Percentiles rank a stretch among this genome's conserved stretches.
Conservation (phyloP, 2,888 invertebrate genomes). For the Digitonthophagus gazella region DNA sequence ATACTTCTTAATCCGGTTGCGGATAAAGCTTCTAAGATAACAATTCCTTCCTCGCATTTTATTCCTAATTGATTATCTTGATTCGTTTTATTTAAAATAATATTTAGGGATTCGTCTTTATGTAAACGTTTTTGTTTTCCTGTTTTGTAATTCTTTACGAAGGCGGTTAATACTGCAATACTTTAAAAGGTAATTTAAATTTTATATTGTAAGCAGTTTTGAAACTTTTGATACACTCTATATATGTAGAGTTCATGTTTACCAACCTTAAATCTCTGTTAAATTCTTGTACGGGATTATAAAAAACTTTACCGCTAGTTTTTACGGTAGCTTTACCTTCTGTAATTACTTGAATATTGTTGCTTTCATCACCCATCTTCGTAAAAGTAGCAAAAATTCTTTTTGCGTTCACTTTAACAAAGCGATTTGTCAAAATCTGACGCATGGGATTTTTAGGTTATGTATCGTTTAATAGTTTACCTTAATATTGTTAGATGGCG, state of each 20-base stretch:
- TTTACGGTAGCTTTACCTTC: conserved; percentile 81
- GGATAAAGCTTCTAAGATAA: conserved; percentile 88
- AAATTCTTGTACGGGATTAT: conserved; percentile 98
- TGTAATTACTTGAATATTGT: conserved; percentile 50
- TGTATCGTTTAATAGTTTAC: neutral
- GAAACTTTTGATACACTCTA: too few species aligned
- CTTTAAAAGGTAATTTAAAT: too few species aligned
- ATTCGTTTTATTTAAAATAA: conserved; percentile 17
- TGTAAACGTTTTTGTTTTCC: conserved; percentile 38
- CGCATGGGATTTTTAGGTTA: neutral
- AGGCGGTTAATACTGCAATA: conserved; percentile 70
- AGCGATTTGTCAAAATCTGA: neutral
- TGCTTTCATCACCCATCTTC: neutral
- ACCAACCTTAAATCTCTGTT: conserved; percentile 84
- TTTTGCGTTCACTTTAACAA: neutral
- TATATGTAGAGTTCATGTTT: too few species aligned
- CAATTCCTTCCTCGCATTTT: conserved; percentile 55
- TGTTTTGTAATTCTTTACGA: conserved; percentile 55
- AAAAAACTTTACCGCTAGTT: conserved; percentile 82
- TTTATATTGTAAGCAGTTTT: too few species aligned
- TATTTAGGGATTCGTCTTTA: conserved; percentile 20
- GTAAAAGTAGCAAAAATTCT: neutral
- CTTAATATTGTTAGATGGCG: neutral
- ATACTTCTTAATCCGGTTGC: conserved; percentile 95
- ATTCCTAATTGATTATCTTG: conserved; percentile 20